A percentile compares a stretch with the other conserved stretches of the same genome.
These are phyloP conservation scores for Euspilapteryx auroguttella DNA, from an alignment of 2,888 invertebrate species.

Conservation along the genomic window DNA sequence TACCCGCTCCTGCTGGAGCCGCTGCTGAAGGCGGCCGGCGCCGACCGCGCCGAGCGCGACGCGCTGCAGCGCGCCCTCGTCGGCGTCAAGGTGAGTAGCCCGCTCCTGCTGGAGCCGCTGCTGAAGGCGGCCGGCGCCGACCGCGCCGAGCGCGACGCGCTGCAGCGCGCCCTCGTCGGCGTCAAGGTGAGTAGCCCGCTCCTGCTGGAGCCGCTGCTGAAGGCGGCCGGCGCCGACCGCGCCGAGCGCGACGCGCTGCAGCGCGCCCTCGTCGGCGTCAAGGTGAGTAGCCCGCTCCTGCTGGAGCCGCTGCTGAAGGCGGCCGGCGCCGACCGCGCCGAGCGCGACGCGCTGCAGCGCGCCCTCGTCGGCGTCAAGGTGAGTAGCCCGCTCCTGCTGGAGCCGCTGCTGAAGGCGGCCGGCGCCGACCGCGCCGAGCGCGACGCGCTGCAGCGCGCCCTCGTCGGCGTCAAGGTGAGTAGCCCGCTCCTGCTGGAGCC, in stretches of 20 bases:
- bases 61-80: conserved; percentile 76
- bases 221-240: conserved; percentile 82
- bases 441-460: too few species aligned
- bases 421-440: too few species aligned
- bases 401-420: too few species aligned
- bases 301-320: conserved; percentile 92
- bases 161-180: conserved; percentile 76
- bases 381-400: too few species aligned
- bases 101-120: conserved; percentile 86
- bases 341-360: conserved; percentile 77
- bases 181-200: conserved; percentile 89
- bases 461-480: too few species aligned
- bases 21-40: conserved; percentile 85
- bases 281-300: conserved; percentile 83
- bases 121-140: conserved; percentile 87
- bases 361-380: conserved; percentile 81
- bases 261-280: conserved; percentile 78
- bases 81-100: conserved; percentile 83
- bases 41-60: conserved; percentile 78
- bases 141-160: conserved; percentile 74
- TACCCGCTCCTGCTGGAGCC: conserved; percentile 93
- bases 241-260: conserved; percentile 79
- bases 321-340: conserved; percentile 77
- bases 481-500: too few species aligned
- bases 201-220: conserved; percentile 87